A percentile compares a stretch with the other conserved stretches of the same genome.
These are phyloP conservation scores for Rhimphoctona megacephalus DNA, from an alignment of 2,888 invertebrate species.

Conservation along the genomic window DNA sequence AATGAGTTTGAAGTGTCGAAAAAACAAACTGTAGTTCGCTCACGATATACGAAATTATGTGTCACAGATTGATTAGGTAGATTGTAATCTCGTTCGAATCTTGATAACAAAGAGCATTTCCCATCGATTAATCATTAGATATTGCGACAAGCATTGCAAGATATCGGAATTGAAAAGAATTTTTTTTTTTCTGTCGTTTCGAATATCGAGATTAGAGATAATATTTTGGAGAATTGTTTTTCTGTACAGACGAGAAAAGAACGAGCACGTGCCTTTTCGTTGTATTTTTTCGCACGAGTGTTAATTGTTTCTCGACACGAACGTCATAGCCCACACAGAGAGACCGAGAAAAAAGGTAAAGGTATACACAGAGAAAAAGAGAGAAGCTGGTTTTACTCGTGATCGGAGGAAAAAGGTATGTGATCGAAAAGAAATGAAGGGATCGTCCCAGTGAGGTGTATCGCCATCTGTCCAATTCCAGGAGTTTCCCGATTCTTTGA, in stretches of 20 bases:
- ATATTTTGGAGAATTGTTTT: conserved; percentile 46
- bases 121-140: conserved; percentile 15
- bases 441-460: conserved; percentile 36
- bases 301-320: conserved; percentile 77
- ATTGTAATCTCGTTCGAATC: conserved; percentile 18
- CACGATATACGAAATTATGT: not conserved
- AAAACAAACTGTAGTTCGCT: not conserved
- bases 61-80: not conserved
- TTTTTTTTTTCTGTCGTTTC: not conserved
- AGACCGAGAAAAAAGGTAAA: conserved; percentile 1
- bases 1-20: not conserved
- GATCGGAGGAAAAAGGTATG: not conserved
- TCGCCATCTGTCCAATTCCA: conserved; percentile 60
- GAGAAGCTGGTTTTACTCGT: not conserved
- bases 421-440: not conserved
- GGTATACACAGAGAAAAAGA: not conserved
- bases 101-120: conserved; percentile 18
- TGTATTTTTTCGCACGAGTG: conserved; percentile 65
- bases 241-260: not conserved
- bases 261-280: conserved; percentile 40
- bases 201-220: conserved; percentile 31
- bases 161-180: conserved; percentile 23
- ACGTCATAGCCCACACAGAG: conserved; percentile 53
- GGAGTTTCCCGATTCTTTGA: conserved; percentile 49
- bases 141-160: conserved; percentile 13